These are phyloP conservation scores for Platichthys stellatus DNA, from an alignment of 2,113 vertebrate genomes.

Conservation along the genomic window DNA sequence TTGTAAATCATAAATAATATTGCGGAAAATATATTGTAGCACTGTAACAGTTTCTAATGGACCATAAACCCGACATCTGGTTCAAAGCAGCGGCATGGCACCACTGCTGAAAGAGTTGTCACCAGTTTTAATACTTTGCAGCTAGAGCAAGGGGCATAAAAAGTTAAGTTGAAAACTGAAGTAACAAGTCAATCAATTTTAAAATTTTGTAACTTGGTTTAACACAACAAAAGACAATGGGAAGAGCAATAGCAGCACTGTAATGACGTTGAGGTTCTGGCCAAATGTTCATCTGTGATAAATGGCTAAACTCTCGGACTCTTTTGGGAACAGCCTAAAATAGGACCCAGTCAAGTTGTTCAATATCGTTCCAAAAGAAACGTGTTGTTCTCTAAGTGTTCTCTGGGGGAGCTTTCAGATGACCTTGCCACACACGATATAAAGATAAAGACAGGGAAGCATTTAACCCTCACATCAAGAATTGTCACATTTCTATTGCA, in stretches of 20 bases:
- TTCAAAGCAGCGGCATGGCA: constrained; percentile 15
- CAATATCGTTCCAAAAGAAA: constrained; percentile 17
- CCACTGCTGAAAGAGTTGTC: constrained; percentile 28
- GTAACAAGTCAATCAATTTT: not conserved
- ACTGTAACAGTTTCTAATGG: not conserved
- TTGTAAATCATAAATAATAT: constrained; percentile 44
- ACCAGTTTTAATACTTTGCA: constrained; percentile 21
- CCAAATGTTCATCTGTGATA: constrained; percentile 12
- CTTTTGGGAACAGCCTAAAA: constrained; percentile 21
- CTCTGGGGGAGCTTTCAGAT: constrained; percentile 24
- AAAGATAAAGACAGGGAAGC: constrained; percentile 28
- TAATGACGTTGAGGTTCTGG: not conserved
- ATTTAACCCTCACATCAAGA: constrained; percentile 3
- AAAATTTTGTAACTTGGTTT: constrained; percentile 12
- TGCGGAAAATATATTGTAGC: constrained; percentile 18
- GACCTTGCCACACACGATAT: constrained; percentile 20
- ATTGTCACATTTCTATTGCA: constrained; percentile 8
- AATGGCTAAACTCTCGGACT: constrained; percentile 28
- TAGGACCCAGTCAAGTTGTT: not conserved
- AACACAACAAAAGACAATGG: constrained; percentile 28
- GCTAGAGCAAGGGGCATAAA: not conserved
- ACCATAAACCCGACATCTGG: constrained; percentile 40
- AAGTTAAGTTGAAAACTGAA: constrained; percentile 11
- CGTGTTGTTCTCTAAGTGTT: constrained; percentile 1
- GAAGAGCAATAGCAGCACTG: not conserved